Base-by-base conservation (phyloP, 1,140 invertebrate species). In the Euborellia annulipes region DNA sequence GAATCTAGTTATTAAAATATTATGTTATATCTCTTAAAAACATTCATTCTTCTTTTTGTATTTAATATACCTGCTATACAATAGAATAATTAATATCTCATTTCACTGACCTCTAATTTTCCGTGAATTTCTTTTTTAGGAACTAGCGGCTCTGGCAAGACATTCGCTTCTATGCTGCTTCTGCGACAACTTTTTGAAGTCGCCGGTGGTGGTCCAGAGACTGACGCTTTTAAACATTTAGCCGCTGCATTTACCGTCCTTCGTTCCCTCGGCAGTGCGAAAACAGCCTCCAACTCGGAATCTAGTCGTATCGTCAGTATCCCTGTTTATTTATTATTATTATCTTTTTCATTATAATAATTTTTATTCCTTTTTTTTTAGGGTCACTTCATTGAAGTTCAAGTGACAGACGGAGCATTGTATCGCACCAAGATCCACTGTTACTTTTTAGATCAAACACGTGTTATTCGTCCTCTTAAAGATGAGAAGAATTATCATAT, bases 401-500 rank as follows among this genome's bases (percentile, higher is more conserved):
- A 94, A 67, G 87, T 94, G 40, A 93, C 89, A n/a, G 88, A 93
- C 62, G 87, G 89, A 44, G 88, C 88, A 9, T 66, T 95, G 20
- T 93, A 94, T 62, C 75, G 90, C 57, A 93, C 90, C 3, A 94
- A 93, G 72, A 93, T 94, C 52, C 89, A 94, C 60, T 93, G 88
- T 62, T 93, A 93, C 59, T 93, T 93, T 66, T 65, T 91, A 50
- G 89, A 95, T 59, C 85, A 94, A 65, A 91, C 85, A 21, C 74
- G 91, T 43, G 88, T 94, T 13, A 89, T 92, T 46, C 70, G 77
- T 21, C 85, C 85, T 3, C 66, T 87, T 50, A 69, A 79, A 7
- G 79, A 83, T 56, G 90, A 94, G 65, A 90, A 91, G 57, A 95
- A 94, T 66, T 96, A 93, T 61, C 90, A 95, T 59, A 93, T 95